Conservation (phyloP, 1,140 invertebrate genomes). For the Brachionus plicatilis region DNA sequence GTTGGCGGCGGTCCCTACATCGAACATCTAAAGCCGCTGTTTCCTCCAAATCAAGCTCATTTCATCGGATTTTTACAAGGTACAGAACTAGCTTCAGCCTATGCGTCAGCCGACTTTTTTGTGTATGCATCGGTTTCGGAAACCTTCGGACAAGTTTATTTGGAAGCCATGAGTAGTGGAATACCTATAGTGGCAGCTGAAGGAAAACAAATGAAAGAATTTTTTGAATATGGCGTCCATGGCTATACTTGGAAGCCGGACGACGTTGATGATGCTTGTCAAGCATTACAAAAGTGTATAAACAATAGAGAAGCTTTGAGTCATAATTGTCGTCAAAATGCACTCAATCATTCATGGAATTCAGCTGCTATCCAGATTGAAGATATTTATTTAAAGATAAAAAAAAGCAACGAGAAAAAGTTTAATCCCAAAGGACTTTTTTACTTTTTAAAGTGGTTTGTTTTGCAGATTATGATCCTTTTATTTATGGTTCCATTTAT, state of each 20-base stretch:
- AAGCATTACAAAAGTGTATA: neutral
- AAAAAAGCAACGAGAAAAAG: neutral
- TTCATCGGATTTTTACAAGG: slow-evolving; percentile 40
- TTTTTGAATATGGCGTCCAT: slow-evolving; percentile 29
- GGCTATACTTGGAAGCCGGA: slow-evolving; percentile 38
- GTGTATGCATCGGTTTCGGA: slow-evolving; percentile 34
- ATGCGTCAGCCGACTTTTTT: slow-evolving; percentile 40
- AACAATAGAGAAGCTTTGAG: neutral
- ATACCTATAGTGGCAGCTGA: slow-evolving; percentile 28
- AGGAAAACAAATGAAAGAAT: slow-evolving; percentile 40
- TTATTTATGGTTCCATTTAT: slow-evolving; percentile 24
- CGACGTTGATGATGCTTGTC: neutral
- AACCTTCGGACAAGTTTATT: slow-evolving; percentile 41
- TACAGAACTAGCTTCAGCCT: neutral
- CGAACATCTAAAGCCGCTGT: slow-evolving; percentile 10
- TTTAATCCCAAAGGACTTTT: neutral
- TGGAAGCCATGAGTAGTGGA: slow-evolving; percentile 40
- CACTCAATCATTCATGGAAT: slow-evolving; percentile 37
- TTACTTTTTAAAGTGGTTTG: neutral
- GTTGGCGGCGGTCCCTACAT: slow-evolving; percentile 35
- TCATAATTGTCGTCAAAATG: slow-evolving; percentile 22
- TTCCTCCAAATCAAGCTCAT: neutral
- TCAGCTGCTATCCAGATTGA: neutral
- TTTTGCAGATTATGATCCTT: neutral
- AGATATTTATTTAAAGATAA: neutral